These are phyloP conservation scores for Cephus rjabovi DNA, from an alignment of 2,888 invertebrate species.

Conservation along the genomic window DNA sequence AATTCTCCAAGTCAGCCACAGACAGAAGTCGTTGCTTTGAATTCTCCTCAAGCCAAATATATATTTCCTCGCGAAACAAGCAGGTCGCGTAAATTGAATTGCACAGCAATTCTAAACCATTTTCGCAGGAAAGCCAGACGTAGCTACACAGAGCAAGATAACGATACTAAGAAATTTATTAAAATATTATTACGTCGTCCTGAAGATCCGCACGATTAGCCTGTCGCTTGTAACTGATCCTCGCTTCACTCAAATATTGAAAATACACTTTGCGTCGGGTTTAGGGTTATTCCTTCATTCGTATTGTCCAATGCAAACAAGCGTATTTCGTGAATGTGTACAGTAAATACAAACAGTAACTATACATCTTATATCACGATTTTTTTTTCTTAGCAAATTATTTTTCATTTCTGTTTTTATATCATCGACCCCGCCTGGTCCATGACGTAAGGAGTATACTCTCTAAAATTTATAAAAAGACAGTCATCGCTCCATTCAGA, in stretches of 20 bases:
- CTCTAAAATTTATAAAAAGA: background rate
- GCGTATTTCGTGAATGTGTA: background rate
- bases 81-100: background rate
- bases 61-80: background rate
- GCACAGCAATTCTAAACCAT: background rate
- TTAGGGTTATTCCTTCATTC: background rate
- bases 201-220: background rate
- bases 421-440: background rate
- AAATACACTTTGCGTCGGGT: background rate
- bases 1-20: background rate
- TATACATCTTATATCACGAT: background rate
- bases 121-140: background rate
- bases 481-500: background rate
- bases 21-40: background rate
- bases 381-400: background rate
- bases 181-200: background rate
- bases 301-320: background rate
- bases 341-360: background rate
- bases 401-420: background rate
- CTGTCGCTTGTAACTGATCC: background rate
- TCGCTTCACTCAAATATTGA: background rate
- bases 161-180: background rate
- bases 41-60: background rate
- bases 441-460: background rate
- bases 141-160: background rate